These are phyloP conservation scores for Cotesia vestalis DNA, from an alignment of 1,140 invertebrate species.

Conservation along the genomic window DNA sequence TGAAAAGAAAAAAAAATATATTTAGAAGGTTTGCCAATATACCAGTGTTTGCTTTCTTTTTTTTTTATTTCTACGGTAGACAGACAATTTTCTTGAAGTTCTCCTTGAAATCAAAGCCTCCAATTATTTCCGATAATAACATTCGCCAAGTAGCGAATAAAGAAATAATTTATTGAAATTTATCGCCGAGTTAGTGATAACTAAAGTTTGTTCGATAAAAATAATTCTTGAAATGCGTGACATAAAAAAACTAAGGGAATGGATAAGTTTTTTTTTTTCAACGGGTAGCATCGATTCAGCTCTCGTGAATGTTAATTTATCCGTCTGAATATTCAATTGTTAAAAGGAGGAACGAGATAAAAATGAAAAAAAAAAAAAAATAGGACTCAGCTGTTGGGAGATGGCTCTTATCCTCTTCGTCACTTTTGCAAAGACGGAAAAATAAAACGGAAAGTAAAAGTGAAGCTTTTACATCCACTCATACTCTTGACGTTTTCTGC, in stretches of 20 bases:
- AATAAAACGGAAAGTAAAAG: background rate
- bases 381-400: background rate
- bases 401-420: constrained; percentile 20
- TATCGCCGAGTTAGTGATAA: background rate
- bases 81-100: no score
- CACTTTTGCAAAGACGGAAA: background rate
- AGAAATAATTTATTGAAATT: background rate
- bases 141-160: no score
- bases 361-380: background rate
- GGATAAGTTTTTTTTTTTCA: background rate
- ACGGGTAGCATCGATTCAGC: background rate
- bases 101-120: no score
- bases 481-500: background rate
- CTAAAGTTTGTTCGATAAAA: background rate
- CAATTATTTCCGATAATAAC: no score
- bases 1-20: no score
- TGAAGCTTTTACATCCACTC: constrained; percentile 3
- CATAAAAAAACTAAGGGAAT: background rate
- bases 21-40: no score
- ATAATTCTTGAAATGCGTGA: constrained; percentile 24
- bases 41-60: no score
- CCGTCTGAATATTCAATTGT: constrained; percentile 41
- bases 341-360: constrained; percentile 13
- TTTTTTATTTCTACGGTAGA: no score
- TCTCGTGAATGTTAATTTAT: constrained; percentile 38